phyloP scores from a whole-genome alignment of 2,888 invertebrate species.

The Leptopilina myrica region DNA sequence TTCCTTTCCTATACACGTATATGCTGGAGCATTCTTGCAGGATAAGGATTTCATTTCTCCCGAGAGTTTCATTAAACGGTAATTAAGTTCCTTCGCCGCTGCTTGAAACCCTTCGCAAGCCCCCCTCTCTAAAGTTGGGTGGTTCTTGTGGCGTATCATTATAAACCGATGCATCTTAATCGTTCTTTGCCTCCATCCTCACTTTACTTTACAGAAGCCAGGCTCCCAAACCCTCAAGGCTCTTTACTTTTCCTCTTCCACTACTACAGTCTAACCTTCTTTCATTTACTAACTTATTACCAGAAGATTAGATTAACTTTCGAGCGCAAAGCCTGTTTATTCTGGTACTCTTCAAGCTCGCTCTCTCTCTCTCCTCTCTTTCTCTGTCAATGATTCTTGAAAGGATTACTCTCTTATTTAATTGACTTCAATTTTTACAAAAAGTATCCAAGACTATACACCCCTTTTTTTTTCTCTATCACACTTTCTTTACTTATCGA shows the following conservation, averaged over 20 bases:
- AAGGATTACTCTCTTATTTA: conserved; percentile 63
- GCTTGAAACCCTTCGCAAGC: conserved; percentile 51
- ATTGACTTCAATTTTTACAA: conserved; percentile 65
- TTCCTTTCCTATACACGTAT: conserved; percentile 30
- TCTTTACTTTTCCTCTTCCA: conserved; percentile 45
- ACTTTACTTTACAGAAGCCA: conserved; percentile 43
- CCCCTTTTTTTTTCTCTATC: neutral
- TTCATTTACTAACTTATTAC: conserved; percentile 67
- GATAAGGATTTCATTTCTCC: conserved; percentile 73
- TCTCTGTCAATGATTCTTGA: conserved; percentile 40
- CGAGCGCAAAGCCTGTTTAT: conserved; percentile 66
- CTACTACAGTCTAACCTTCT: conserved; percentile 40
- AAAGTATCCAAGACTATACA: conserved; percentile 42
- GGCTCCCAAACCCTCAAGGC: conserved; percentile 37
- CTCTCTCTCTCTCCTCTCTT: neutral
- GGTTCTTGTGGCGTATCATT: conserved; percentile 66
- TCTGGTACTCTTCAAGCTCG: conserved; percentile 43
- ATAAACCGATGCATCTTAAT: conserved; percentile 72
- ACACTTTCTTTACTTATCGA: neutral
- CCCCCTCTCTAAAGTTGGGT: conserved; percentile 46
- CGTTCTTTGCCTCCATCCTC: conserved; percentile 55
- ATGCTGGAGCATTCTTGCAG: conserved; percentile 36
- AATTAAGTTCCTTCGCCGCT: conserved; percentile 68
- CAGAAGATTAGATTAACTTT: conserved; percentile 68
- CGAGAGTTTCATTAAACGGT: conserved; percentile 72